Base-by-base conservation (phyloP, 2,797 vertebrate species). In the Balearica regulorum region DNA sequence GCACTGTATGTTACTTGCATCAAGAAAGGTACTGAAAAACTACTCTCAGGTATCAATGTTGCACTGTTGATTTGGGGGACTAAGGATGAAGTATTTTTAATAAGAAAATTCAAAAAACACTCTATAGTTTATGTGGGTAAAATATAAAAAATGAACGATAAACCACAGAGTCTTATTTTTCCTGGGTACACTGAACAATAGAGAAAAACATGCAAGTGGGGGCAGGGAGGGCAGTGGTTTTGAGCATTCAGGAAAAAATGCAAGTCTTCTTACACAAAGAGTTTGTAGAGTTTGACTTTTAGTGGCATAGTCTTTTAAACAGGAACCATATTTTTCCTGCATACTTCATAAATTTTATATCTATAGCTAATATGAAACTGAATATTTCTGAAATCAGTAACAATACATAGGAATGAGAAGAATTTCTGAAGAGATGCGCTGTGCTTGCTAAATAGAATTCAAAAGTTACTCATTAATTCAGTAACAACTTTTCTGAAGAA, bases 131-230 rank as follows among this genome's bases (percentile, higher is more conserved):
- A 76, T 90, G 92, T 66, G 94, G 82, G 72, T 83, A 90, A 95
- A 95, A 92, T 95, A 78, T 57, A 95, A 94, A 39, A 95, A 96
- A 91, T 39, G 0, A 89, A 65, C 64, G 61, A 41, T 68, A 92
- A 96, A 92, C 96, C 92, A 57, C 92, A 90, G 58, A 53, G 58
- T 72, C 92, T 95, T 94, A 75, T 96, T 95, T 91, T 95, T 94
- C 81, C 76, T 88, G 95, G 46, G 90, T 91, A 91, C 91, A 68
- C 22, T 48, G 86, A 95, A 97, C 96, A 96, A 97, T 95, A 85
- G 94, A 95, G 72, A 94, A 81, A 79, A 86, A 44, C 69, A 92
- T 89, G 83, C 76, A 86, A 81, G 48, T 49, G 72, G 71, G 89
- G 70, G 84, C 20, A 28, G 79, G 89, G 86, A 95, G 25, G 76